A percentile compares a stretch with the other conserved stretches of the same genome.
Conservation (phyloP, 2,888 invertebrate species). For the Polylopha cassiicola region DNA sequence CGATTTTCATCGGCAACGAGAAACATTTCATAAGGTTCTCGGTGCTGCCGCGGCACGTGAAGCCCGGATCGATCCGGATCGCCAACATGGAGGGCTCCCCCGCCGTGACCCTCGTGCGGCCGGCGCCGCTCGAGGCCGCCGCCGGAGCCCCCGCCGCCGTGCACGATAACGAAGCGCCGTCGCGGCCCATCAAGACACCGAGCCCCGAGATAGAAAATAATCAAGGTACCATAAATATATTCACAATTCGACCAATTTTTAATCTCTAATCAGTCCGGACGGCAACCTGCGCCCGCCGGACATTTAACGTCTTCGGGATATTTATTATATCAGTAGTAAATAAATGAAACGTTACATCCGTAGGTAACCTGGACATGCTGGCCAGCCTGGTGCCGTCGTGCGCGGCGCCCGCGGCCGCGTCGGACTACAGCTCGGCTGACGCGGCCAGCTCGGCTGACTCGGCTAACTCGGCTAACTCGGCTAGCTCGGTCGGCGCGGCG, state of each 20-base stretch:
- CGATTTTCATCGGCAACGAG: slow-evolving; percentile 83
- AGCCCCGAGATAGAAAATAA: slow-evolving; percentile 56
- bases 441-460: too few relatives aligned
- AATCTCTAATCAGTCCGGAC: neutral
- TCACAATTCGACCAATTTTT: neutral
- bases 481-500: too few relatives aligned
- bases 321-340: neutral
- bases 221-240: slow-evolving; percentile 49
- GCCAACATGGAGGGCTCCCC: slow-evolving; percentile 83
- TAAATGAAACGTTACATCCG: slow-evolving; percentile 15
- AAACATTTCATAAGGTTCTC: slow-evolving; percentile 90
- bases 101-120: slow-evolving; percentile 33
- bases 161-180: slow-evolving; percentile 31
- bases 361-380: slow-evolving; percentile 80
- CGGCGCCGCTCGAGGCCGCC: slow-evolving; percentile 34
- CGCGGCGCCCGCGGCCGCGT: slow-evolving; percentile 75
- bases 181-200: slow-evolving; percentile 47
- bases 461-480: too few relatives aligned
- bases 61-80: slow-evolving; percentile 83
- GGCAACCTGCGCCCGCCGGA: too few relatives aligned
- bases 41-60: slow-evolving; percentile 83
- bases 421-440: slow-evolving; percentile 76
- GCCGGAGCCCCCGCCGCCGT: slow-evolving; percentile 25
- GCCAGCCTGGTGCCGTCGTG: slow-evolving; percentile 80
- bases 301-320: too few relatives aligned